Evolutionary conservation across 37 sponge, comb jelly and placozoan genomes (phyloP).

Genomic region (Eunapius fragilis): DNA sequence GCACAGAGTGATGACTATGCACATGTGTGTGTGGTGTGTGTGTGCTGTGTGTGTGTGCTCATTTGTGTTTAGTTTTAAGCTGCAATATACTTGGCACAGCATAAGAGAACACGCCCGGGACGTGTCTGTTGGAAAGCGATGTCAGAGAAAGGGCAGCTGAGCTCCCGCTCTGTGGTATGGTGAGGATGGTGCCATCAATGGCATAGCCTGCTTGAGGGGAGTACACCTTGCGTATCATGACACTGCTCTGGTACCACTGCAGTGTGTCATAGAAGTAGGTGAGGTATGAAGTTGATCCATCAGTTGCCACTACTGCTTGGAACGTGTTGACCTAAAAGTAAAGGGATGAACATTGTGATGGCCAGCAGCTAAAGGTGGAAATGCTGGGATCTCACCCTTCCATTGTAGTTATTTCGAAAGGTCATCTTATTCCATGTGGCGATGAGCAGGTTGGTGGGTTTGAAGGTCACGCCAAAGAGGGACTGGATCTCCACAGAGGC

Average conservation of each 20-base stretch:
- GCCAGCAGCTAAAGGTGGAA: background rate
- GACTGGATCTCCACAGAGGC: background rate
- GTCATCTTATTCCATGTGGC: conserved; percentile 10
- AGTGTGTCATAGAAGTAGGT: conserved; percentile 9
- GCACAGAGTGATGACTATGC: too few relatives aligned
- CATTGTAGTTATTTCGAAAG: background rate
- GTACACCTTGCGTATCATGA: background rate
- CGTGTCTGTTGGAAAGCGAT: background rate
- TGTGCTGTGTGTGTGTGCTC: too few relatives aligned
- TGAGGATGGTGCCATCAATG: background rate
- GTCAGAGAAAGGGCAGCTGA: background rate
- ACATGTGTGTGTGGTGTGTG: too few relatives aligned
- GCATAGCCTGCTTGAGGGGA: background rate
- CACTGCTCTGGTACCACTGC: background rate
- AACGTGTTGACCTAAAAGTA: conserved; percentile 14
- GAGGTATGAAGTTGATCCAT: background rate
- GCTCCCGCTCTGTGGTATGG: background rate
- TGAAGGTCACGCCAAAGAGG: background rate
- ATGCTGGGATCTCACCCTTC: background rate
- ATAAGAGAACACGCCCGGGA: background rate
- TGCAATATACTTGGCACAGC: background rate
- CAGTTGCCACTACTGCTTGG: conserved; percentile 23
- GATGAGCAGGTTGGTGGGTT: background rate
- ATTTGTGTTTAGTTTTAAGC: too few relatives aligned
- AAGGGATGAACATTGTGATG: background rate